Evolutionary conservation across 2,113 vertebrate species (phyloP).

Genomic region (Aptenodytes forsteri): DNA sequence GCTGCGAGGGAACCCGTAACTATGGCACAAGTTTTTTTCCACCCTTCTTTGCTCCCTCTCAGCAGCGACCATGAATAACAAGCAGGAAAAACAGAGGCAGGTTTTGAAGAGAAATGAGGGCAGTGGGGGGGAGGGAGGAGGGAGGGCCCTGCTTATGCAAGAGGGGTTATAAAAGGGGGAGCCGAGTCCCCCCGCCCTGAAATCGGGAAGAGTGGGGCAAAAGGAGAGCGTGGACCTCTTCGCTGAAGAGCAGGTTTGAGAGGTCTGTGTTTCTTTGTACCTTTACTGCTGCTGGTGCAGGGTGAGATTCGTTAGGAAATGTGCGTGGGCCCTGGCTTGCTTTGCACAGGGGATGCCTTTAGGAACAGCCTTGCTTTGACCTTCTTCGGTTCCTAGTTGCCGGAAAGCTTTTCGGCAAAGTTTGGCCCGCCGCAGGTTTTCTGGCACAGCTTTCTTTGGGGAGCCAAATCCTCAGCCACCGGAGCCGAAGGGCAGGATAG

Average conservation of each 20-base stretch:
- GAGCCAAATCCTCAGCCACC: not conserved
- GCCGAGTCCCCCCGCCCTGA: not conserved
- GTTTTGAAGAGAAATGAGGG: slow-evolving; percentile 53
- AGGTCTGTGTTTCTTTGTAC: slow-evolving; percentile 28
- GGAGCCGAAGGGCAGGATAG: not conserved
- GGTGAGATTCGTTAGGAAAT: not conserved
- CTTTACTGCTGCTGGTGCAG: not conserved
- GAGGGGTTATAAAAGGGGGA: slow-evolving; percentile 6
- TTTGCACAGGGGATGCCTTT: not conserved
- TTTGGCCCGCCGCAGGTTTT: not conserved
- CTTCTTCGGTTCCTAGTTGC: not conserved
- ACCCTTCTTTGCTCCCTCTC: slow-evolving; percentile 3
- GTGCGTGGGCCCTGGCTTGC: not conserved
- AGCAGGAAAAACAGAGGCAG: slow-evolving; percentile 63
- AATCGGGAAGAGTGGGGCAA: not conserved
- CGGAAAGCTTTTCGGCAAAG: not conserved
- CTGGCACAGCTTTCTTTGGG: not conserved
- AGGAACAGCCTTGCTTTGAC: not conserved
- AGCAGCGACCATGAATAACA: slow-evolving; percentile 50
- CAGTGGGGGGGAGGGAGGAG: not conserved
- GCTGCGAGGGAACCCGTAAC: not conserved
- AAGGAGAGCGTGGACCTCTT: not conserved
- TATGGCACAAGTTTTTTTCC: not conserved
- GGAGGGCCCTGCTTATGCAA: slow-evolving; percentile 24
- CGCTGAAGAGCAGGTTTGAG: not conserved